These are phyloP conservation scores for Danaus melanippus DNA, from an alignment of 1,140 invertebrate species.

Conservation along the genomic window DNA sequence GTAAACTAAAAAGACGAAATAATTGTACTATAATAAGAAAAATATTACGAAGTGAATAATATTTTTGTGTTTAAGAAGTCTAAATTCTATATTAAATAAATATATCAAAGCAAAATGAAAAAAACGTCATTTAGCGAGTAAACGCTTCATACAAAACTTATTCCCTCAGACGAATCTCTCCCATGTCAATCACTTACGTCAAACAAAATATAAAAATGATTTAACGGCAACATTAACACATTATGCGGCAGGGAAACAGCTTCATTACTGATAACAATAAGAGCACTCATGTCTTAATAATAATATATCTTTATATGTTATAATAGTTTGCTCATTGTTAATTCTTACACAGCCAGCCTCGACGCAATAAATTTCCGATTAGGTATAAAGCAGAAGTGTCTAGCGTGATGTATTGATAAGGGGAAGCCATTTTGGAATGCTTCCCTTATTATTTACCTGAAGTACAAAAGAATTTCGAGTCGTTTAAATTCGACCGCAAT, in stretches of 20 bases:
- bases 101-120: slow-evolving; percentile 12
- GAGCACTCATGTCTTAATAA: slow-evolving; percentile 47
- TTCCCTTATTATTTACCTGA: slow-evolving; percentile 56
- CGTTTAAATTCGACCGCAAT: slow-evolving; percentile 64
- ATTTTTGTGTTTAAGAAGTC: too few relatives aligned
- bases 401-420: slow-evolving; percentile 46
- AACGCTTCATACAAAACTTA: slow-evolving; percentile 35
- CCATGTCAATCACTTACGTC: slow-evolving; percentile 70
- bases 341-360: slow-evolving; percentile 55
- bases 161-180: slow-evolving; percentile 37
- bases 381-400: slow-evolving; percentile 55
- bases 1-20: too few relatives aligned
- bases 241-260: slow-evolving; percentile 56
- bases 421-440: slow-evolving; percentile 48
- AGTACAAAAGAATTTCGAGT: slow-evolving; percentile 40
- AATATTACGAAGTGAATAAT: too few relatives aligned
- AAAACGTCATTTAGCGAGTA: slow-evolving; percentile 49
- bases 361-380: slow-evolving; percentile 71
- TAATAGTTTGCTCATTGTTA: slow-evolving; percentile 67
- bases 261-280: slow-evolving; percentile 62
- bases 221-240: slow-evolving; percentile 52
- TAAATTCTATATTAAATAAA: too few relatives aligned
- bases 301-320: slow-evolving; percentile 50
- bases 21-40: too few relatives aligned
- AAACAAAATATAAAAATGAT: slow-evolving; percentile 73